Percentiles rank a stretch among this genome's conserved stretches.
These are phyloP conservation scores for Suricata suricatta DNA, from an alignment of 2,113 vertebrate species.

Conservation along the genomic window DNA sequence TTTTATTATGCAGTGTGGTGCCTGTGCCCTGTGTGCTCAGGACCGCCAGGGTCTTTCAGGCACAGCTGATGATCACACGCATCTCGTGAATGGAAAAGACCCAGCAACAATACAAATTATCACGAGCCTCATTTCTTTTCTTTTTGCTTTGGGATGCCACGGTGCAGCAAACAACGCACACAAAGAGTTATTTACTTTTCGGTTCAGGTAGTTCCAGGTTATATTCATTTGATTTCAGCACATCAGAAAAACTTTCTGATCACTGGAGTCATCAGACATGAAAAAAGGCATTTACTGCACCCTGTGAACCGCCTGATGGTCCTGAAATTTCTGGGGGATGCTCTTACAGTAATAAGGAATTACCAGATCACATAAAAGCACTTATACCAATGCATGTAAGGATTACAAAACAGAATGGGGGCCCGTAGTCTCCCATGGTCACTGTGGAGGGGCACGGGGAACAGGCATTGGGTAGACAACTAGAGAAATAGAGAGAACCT, in stretches of 20 bases:
- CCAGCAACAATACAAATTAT: conserved; percentile 60
- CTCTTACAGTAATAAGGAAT: conserved; percentile 45
- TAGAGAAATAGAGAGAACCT: background rate
- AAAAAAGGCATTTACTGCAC: background rate
- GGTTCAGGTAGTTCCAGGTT: conserved; percentile 53
- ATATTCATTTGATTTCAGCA: conserved; percentile 63
- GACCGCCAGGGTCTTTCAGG: conserved; percentile 48
- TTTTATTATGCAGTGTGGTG: conserved; percentile 35
- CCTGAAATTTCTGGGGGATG: conserved; percentile 47
- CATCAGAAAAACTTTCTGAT: conserved; percentile 61
- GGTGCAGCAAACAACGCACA: conserved; percentile 50
- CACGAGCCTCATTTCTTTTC: conserved; percentile 67
- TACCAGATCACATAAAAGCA: conserved; percentile 42
- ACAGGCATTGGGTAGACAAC: background rate
- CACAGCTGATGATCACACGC: conserved; percentile 67
- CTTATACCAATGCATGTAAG: background rate
- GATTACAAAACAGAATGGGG: background rate
- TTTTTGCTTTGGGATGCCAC: conserved; percentile 58
- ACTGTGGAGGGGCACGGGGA: background rate
- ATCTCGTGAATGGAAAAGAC: conserved; percentile 61
- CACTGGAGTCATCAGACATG: conserved; percentile 32
- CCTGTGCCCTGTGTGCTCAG: background rate
- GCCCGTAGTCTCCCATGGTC: background rate
- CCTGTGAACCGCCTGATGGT: background rate
- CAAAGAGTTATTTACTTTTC: conserved; percentile 65